Conservation (phyloP, 2,113 vertebrate genomes). For the Nerophis lumbriciformis region DNA sequence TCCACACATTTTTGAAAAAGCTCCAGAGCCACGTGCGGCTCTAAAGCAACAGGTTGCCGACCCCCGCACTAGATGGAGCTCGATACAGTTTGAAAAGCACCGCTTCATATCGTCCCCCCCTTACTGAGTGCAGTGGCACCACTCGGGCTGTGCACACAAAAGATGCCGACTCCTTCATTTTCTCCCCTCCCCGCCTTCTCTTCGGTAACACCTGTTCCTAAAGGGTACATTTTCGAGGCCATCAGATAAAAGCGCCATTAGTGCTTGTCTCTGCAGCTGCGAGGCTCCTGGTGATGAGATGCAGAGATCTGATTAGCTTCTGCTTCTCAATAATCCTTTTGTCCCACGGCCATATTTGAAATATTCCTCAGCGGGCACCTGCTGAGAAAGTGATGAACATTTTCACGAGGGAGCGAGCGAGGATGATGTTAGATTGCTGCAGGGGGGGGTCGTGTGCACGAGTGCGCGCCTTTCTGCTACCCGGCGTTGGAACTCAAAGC, state of each 20-base stretch:
- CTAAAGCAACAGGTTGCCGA: too few species aligned
- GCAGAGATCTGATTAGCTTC: conserved; percentile 8
- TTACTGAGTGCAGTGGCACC: too few species aligned
- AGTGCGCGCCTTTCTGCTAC: conserved; percentile 34
- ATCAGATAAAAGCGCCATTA: conserved; percentile 18
- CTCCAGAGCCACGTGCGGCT: too few species aligned
- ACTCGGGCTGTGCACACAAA: conserved; percentile 21
- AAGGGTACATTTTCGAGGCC: conserved; percentile 27
- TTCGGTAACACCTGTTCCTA: conserved; percentile 11
- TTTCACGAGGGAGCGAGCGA: conserved; percentile 32
- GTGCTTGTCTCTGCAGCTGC: background rate
- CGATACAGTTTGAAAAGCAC: too few species aligned
- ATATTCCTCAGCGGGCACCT: conserved; percentile 25
- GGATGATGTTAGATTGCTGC: conserved; percentile 33
- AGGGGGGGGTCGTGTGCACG: conserved; percentile 16
- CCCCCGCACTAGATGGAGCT: too few species aligned
- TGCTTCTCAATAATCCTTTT: conserved; percentile 35
- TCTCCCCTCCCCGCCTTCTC: background rate
- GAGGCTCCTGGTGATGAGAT: conserved; percentile 14
- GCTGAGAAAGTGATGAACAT: conserved; percentile 58
- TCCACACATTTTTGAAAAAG: too few species aligned
- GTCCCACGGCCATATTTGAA: conserved; percentile 32
- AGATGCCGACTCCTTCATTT: conserved; percentile 23
- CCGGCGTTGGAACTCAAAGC: conserved; percentile 42
- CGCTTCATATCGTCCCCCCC: too few species aligned